phyloP scores from a whole-genome alignment of 2,113 vertebrate species.

The Cairina moschata region DNA sequence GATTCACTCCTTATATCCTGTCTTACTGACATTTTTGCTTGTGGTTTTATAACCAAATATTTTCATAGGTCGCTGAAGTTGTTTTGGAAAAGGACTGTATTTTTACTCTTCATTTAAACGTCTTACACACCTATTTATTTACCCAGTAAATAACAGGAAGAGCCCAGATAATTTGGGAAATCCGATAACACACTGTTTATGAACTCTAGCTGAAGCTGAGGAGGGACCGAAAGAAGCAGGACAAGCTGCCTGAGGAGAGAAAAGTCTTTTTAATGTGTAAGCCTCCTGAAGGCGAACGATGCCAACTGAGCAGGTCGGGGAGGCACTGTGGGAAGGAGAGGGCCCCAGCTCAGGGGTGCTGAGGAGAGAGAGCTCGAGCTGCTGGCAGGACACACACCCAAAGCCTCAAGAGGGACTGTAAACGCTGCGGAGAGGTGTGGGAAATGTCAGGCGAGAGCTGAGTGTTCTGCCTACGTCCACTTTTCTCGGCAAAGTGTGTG shows the following conservation, averaged over 20 bases:
- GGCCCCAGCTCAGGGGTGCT: not conserved
- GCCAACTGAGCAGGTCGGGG: not conserved
- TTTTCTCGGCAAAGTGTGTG: not conserved
- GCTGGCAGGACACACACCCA: not conserved
- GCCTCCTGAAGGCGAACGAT: not conserved
- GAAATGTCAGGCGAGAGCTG: not conserved
- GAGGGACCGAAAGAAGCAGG: not conserved
- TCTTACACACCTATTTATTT: not conserved
- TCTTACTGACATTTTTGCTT: not conserved
- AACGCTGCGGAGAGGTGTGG: not conserved
- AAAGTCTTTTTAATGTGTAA: not conserved
- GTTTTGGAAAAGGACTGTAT: not conserved
- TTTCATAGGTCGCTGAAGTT: not conserved
- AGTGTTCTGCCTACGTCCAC: not conserved
- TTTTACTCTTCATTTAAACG: not conserved
- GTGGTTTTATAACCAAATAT: not conserved
- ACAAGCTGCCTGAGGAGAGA: not conserved
- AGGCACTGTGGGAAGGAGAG: not conserved
- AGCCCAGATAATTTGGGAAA: not conserved
- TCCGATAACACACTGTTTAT: fast-evolving
- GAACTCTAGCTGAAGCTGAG: not conserved
- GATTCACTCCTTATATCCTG: not conserved
- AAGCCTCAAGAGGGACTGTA: not conserved
- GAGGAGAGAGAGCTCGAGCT: not conserved
- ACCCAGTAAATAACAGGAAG: not conserved